Evolutionary conservation across 1,140 invertebrate genomes (phyloP).

Genomic region (Bactericera cockerelli): DNA sequence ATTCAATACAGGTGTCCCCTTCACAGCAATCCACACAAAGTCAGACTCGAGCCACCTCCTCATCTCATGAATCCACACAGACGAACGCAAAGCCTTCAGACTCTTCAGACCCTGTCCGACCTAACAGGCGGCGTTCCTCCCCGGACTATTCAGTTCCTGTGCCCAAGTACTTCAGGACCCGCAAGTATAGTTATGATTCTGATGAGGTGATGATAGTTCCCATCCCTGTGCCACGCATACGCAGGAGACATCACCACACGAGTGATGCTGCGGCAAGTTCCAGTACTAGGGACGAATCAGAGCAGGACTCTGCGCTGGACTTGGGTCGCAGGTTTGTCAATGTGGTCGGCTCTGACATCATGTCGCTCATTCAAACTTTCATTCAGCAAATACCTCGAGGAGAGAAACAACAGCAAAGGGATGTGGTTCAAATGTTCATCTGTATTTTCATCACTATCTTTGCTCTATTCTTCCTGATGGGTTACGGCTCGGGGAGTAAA

Average conservation of each 20-base stretch:
- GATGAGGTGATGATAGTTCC: neutral
- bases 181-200: slow-evolving; percentile 7
- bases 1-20: slow-evolving; percentile 1
- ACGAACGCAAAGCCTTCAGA: slow-evolving; percentile 8
- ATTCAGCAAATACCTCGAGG: neutral
- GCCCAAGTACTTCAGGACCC: slow-evolving; percentile 14
- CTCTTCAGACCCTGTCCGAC: slow-evolving; percentile 11
- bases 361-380: neutral
- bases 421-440: slow-evolving; percentile 43
- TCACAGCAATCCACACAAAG: slow-evolving; percentile 10
- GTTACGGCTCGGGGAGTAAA: slow-evolving; percentile 42
- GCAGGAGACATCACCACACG: neutral
- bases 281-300: too few species aligned
- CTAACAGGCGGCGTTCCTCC: slow-evolving; percentile 2
- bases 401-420: slow-evolving; percentile 39
- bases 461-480: slow-evolving; percentile 49
- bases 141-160: neutral
- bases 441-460: slow-evolving; percentile 57
- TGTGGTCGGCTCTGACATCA: neutral
- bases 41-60: slow-evolving; percentile 11
- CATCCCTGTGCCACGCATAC: neutral
- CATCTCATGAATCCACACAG: neutral
- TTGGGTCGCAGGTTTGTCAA: slow-evolving; percentile 1
- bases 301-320: neutral
- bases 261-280: neutral